phyloP scores from a whole-genome alignment of 2,797 vertebrate species.

The Harpagifer antarcticus region DNA sequence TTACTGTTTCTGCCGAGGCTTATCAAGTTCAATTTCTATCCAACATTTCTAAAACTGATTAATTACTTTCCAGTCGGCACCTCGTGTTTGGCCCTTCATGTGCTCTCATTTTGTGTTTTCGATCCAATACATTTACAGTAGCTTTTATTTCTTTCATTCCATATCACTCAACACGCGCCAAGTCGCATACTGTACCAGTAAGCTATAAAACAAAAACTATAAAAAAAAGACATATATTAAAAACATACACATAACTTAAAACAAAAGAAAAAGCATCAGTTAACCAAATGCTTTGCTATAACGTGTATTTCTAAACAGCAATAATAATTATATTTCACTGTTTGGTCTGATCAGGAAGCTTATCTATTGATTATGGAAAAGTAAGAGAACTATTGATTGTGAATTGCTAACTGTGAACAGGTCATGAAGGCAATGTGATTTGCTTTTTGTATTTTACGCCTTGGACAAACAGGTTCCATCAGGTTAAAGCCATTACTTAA shows the following conservation, averaged over 20 bases:
- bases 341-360: background rate
- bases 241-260: background rate
- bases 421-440: conserved; percentile 20
- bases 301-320: conserved; percentile 11
- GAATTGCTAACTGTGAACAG: conserved; percentile 11
- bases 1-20: background rate
- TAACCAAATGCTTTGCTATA: conserved; percentile 10
- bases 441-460: conserved; percentile 1
- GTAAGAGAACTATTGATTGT: conserved; percentile 38
- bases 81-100: background rate
- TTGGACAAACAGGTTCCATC: conserved; percentile 29
- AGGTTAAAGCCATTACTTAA: conserved; percentile 25
- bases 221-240: background rate
- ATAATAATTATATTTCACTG: background rate
- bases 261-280: background rate
- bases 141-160: conserved; percentile 14
- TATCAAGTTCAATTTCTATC: background rate
- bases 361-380: conserved; percentile 16
- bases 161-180: background rate
- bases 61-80: background rate
- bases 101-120: background rate
- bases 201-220: background rate
- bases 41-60: background rate
- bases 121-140: conserved; percentile 10
- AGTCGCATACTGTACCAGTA: background rate